Evolutionary conservation across 2,888 invertebrate genomes (phyloP).

Genomic region (Asteroscopus sphinx): DNA sequence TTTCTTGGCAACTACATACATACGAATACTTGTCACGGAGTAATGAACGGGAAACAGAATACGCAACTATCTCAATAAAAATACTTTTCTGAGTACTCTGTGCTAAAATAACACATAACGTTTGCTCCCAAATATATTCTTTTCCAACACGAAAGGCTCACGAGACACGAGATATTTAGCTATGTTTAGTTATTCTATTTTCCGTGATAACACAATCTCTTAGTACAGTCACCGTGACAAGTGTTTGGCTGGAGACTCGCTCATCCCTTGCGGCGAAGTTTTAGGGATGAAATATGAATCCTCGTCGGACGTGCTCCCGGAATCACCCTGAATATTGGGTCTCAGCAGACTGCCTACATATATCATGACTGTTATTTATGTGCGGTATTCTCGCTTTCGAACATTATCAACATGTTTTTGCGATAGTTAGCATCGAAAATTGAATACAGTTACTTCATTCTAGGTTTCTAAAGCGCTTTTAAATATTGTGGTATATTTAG

Average conservation of each 20-base stretch:
- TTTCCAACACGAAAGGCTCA: conserved; percentile 15
- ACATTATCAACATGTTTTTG: conserved; percentile 41
- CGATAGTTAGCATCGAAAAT: conserved; percentile 25
- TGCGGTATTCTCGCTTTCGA: conserved; percentile 47
- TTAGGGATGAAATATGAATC: conserved; percentile 74
- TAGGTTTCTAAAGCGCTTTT: not conserved
- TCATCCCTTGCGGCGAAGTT: conserved; percentile 58
- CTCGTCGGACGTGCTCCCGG: conserved; percentile 67
- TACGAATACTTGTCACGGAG: conserved; percentile 24
- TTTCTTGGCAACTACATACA: conserved; percentile 14
- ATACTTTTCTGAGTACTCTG: conserved; percentile 24
- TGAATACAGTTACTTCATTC: conserved; percentile 18
- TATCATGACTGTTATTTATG: conserved; percentile 71
- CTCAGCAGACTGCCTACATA: conserved; percentile 70
- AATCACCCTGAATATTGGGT: conserved; percentile 74
- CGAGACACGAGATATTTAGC: conserved; percentile 25
- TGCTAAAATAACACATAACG: conserved; percentile 24
- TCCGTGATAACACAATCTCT: conserved; percentile 34
- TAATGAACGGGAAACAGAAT: conserved; percentile 24
- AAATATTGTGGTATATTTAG: not conserved
- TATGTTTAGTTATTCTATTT: conserved; percentile 41
- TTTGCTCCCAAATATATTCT: conserved; percentile 18
- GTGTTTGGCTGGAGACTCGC: conserved; percentile 39
- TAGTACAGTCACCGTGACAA: conserved; percentile 38
- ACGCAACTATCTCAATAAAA: conserved; percentile 14